phyloP scores from a whole-genome alignment of 2,113 vertebrate genomes.

The Pelvicachromis taeniatus region DNA sequence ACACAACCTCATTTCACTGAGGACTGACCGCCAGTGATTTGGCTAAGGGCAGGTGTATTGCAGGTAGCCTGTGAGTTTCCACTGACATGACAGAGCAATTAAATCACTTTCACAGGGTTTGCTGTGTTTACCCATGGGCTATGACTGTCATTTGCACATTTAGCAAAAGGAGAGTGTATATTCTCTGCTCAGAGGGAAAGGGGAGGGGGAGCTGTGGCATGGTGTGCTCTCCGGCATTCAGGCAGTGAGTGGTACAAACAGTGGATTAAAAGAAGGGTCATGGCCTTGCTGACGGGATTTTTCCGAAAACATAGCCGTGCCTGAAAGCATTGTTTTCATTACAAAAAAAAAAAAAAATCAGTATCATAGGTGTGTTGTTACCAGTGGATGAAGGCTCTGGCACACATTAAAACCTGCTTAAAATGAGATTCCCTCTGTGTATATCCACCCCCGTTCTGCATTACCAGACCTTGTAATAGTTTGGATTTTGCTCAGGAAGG shows the following conservation, averaged over 20 bases:
- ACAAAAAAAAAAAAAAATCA: slow-evolving; percentile 21
- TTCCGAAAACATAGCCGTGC: slow-evolving; percentile 41
- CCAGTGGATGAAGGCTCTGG: background rate
- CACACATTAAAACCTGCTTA: background rate
- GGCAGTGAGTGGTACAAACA: slow-evolving; percentile 55
- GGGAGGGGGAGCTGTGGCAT: background rate
- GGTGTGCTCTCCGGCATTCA: slow-evolving; percentile 15
- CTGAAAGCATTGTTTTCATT: slow-evolving; percentile 4
- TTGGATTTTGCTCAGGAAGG: background rate
- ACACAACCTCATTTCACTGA: background rate
- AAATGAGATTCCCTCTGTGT: background rate
- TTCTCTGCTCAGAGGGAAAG: background rate
- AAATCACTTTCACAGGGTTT: slow-evolving; percentile 53
- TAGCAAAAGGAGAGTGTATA: slow-evolving; percentile 41
- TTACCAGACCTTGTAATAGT: background rate
- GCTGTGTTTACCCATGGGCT: background rate
- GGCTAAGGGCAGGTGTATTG: slow-evolving; percentile 57
- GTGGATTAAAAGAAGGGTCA: slow-evolving; percentile 61
- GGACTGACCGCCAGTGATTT: slow-evolving; percentile 21
- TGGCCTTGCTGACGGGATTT: slow-evolving; percentile 65
- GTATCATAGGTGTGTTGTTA: slow-evolving; percentile 11
- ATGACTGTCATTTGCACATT: slow-evolving; percentile 59
- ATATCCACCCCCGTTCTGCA: fast-evolving
- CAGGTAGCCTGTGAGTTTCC: slow-evolving; percentile 53
- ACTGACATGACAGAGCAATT: slow-evolving; percentile 61